phyloP scores from a whole-genome alignment of 1,140 invertebrate species.

The Pogonognathellus flavescens region DNA sequence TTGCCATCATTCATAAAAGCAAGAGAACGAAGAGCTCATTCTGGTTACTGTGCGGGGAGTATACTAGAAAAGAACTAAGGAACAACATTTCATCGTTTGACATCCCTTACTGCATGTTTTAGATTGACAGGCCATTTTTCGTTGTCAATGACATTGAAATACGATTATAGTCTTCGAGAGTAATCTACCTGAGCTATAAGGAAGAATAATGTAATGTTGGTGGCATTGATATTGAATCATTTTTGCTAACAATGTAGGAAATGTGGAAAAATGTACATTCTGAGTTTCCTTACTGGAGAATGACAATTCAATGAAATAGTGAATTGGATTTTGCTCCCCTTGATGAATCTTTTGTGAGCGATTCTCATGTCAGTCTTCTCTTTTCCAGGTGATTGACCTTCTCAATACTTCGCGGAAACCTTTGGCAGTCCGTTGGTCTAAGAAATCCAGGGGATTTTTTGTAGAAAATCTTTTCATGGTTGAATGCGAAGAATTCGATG shows the following conservation, averaged over 20 bases:
- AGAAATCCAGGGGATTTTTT: conserved; percentile 91
- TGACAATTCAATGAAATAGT: background rate
- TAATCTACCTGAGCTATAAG: too few relatives aligned
- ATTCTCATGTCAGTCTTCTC: background rate
- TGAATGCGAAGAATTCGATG: conserved; percentile 93
- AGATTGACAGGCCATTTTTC: background rate
- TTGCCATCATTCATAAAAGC: too few relatives aligned
- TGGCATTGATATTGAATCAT: too few relatives aligned
- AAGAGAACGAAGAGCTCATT: too few relatives aligned
- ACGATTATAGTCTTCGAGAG: too few relatives aligned
- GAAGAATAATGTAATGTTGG: too few relatives aligned
- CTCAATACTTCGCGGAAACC: conserved; percentile 86
- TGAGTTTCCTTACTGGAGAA: background rate
- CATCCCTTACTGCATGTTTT: background rate
- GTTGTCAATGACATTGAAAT: background rate
- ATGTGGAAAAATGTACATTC: background rate
- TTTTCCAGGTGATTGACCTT: conserved; percentile 88
- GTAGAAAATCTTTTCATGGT: conserved; percentile 96
- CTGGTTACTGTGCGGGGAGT: too few relatives aligned
- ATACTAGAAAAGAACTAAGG: too few relatives aligned
- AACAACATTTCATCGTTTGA: too few relatives aligned
- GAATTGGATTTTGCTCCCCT: background rate
- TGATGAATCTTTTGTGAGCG: conserved; percentile 33
- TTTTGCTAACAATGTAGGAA: background rate
- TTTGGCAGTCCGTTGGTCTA: conserved; percentile 90